Evolutionary conservation across 2,888 invertebrate genomes (phyloP).

Genomic region (Peribatodes rhomboidaria): DNA sequence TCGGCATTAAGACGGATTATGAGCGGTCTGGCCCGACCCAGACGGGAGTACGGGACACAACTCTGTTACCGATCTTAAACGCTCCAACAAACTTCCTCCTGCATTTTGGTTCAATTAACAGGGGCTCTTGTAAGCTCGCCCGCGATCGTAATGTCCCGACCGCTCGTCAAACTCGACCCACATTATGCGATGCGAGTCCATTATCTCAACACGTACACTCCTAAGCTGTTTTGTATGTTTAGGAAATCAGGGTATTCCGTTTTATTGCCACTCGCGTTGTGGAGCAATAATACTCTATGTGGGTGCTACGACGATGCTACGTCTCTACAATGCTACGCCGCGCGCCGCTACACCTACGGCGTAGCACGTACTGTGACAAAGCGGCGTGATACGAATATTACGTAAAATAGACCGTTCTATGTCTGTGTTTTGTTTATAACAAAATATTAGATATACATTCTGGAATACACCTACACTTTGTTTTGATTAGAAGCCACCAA

Average conservation of each 20-base stretch:
- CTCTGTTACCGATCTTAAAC: slow-evolving; percentile 57
- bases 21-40: slow-evolving; percentile 44
- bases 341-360: slow-evolving; percentile 7
- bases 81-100: slow-evolving; percentile 61
- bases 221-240: slow-evolving; percentile 41
- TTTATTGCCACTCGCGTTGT: slow-evolving; percentile 24
- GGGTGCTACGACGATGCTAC: slow-evolving; percentile 30
- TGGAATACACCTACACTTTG: slow-evolving; percentile 11
- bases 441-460: not conserved
- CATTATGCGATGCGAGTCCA: slow-evolving; percentile 45
- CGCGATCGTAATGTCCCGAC: slow-evolving; percentile 49
- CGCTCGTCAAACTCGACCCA: slow-evolving; percentile 49
- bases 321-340: not conserved
- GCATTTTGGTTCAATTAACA: slow-evolving; percentile 59
- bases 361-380: slow-evolving; percentile 18
- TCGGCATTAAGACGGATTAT: slow-evolving; percentile 58
- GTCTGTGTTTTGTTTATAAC: not conserved
- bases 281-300: slow-evolving; percentile 15
- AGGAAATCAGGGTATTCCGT: slow-evolving; percentile 31
- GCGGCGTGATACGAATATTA: slow-evolving; percentile 8
- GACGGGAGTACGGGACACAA: slow-evolving; percentile 42
- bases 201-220: slow-evolving; percentile 47
- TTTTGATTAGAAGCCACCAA: slow-evolving; percentile 14
- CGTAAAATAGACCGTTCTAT: not conserved
- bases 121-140: slow-evolving; percentile 49